Evolutionary conservation across 2,797 vertebrate genomes (phyloP).

Genomic region (Coregonus sp.): DNA sequence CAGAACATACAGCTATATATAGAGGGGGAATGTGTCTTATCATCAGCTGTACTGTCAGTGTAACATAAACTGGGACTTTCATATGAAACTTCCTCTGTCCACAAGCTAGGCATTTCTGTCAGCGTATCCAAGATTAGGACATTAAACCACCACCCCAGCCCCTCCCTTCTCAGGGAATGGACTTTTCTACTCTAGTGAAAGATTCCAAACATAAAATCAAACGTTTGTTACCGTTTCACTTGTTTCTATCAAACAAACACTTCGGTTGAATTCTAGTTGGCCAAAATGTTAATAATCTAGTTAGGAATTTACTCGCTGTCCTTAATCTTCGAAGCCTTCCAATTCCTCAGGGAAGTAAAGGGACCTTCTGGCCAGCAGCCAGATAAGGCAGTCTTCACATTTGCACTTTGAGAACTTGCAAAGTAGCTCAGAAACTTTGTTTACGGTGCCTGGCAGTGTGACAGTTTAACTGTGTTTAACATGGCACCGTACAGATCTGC

Average conservation of each 20-base stretch:
- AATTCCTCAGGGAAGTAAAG: neutral
- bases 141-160: neutral
- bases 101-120: constrained; percentile 19
- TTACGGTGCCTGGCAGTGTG: neutral
- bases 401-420: constrained; percentile 6
- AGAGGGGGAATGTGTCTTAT: constrained; percentile 38
- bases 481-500: neutral
- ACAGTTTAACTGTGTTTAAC: neutral
- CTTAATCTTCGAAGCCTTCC: constrained; percentile 6
- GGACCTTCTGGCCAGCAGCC: neutral
- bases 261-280: neutral
- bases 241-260: neutral
- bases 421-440: constrained; percentile 17
- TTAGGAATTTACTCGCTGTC: neutral
- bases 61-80: constrained; percentile 18
- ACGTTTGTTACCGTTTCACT: neutral
- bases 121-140: constrained; percentile 6
- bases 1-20: constrained; percentile 28
- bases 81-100: constrained; percentile 33
- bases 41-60: constrained; percentile 20
- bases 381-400: constrained; percentile 17
- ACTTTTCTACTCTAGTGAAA: neutral
- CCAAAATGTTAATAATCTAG: neutral
- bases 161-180: neutral
- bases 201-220: neutral